A percentile compares a stretch with the other conserved stretches of the same genome.
These are phyloP conservation scores for Galerucella calmariensis DNA, from an alignment of 2,888 invertebrate species.

Conservation along the genomic window DNA sequence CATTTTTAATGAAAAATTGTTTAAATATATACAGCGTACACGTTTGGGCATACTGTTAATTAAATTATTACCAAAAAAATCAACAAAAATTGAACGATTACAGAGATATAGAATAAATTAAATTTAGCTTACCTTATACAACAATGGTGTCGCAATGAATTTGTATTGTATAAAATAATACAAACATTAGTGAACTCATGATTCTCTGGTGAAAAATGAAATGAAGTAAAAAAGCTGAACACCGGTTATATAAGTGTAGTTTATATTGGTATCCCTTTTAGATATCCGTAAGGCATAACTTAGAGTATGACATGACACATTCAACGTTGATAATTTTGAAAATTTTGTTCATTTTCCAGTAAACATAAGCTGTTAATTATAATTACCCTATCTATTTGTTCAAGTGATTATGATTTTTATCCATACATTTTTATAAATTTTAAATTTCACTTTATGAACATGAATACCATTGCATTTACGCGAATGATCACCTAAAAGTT, in stretches of 20 bases:
- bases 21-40: not conserved
- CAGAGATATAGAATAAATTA: not conserved
- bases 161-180: no score
- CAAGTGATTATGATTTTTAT: no score
- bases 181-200: no score
- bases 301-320: not conserved
- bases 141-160: not conserved
- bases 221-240: not conserved
- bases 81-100: not conserved
- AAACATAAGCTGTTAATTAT: no score
- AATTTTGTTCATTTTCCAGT: no score
- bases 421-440: no score
- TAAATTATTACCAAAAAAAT: not conserved
- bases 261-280: not conserved
- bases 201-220: not conserved
- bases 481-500: not conserved
- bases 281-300: not conserved
- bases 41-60: not conserved
- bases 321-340: no score
- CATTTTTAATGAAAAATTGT: conserved; percentile 1
- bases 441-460: no score
- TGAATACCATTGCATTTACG: not conserved
- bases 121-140: not conserved
- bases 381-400: no score
- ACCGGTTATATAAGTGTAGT: not conserved